Percentiles rank a stretch among this genome's conserved stretches.
Conservation (phyloP, 2,113 vertebrate species). For the Myotis brandtii region DNA sequence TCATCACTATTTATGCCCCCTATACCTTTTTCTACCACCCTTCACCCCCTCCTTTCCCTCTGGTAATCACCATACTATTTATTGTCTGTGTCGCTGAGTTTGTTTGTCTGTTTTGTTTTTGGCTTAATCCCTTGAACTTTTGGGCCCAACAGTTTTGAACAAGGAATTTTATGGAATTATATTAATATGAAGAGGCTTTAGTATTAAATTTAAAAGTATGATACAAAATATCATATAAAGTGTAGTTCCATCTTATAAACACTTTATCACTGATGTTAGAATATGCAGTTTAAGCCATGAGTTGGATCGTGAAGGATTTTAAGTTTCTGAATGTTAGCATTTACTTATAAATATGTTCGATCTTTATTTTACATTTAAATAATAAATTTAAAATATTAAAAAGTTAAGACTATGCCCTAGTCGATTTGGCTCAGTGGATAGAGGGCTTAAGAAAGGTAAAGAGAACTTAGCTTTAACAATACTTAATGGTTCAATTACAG, state of each 20-base stretch:
- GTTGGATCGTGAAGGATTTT: background rate
- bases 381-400: conserved; percentile 39
- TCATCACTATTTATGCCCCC: background rate
- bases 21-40: background rate
- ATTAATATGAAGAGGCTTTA: background rate
- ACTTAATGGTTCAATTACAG: no score
- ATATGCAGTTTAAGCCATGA: background rate
- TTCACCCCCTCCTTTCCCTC: background rate
- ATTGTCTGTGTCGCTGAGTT: background rate
- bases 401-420: no score
- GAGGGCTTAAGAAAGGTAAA: no score
- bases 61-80: background rate
- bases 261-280: background rate
- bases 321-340: background rate
- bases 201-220: background rate
- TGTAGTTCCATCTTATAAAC: background rate
- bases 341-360: background rate
- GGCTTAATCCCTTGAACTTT: background rate
- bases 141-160: background rate
- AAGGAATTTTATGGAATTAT: background rate
- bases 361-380: conserved; percentile 19
- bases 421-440: no score
- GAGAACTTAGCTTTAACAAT: no score
- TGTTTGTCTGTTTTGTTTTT: background rate
- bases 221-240: background rate